Conservation (phyloP, 2,113 vertebrate species). For the human (Homo sapiens) region GRCh38 chr19:34229001-34229500, state of each 20-base stretch:
- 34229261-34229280: conserved; percentile 92
- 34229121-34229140: conserved; percentile 76
- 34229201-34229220: conserved; percentile 80
- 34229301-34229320: conserved; percentile 65
- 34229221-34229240: conserved; percentile 78
- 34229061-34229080: conserved; percentile 71
- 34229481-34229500: neutral
- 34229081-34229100: conserved; percentile 77
- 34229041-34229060: conserved; percentile 80
- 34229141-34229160: conserved; percentile 68
- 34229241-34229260: conserved; percentile 87
- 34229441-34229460: neutral
- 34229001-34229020: conserved; percentile 63
- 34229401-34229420: neutral
- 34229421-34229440: neutral
- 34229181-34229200: conserved; percentile 70
- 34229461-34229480: neutral
- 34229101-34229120: conserved; percentile 76
- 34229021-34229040: conserved; percentile 73
- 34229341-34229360: neutral
- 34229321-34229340: neutral
- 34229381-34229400: conserved; percentile 6
- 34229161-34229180: conserved; percentile 80
- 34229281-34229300: conserved; percentile 67
- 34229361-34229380: neutral